Percentiles rank a stretch among this genome's conserved stretches.
phyloP scores from a whole-genome alignment of 2,888 invertebrate species.

The Lamproptera curius region DNA sequence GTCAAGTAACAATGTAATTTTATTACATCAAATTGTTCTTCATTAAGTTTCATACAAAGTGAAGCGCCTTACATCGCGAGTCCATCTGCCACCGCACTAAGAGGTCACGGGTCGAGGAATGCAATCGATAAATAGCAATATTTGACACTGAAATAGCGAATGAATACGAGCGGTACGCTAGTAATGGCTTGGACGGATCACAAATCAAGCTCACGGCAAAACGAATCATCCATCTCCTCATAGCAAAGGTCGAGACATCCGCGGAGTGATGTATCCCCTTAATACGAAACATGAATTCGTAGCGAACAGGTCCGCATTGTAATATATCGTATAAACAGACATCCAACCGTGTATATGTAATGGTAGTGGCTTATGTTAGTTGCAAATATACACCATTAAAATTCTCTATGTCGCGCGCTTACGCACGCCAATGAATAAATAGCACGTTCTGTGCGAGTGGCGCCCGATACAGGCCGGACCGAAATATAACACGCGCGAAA shows the following conservation, averaged over 20 bases:
- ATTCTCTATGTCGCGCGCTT: conserved; percentile 34
- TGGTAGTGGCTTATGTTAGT: conserved; percentile 27
- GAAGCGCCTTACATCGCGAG: conserved; percentile 30
- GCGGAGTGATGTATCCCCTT: conserved; percentile 32
- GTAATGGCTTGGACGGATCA: conserved; percentile 42
- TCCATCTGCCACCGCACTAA: conserved; percentile 45
- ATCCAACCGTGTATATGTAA: conserved; percentile 21
- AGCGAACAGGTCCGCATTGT: conserved; percentile 28
- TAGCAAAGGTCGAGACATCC: conserved; percentile 50
- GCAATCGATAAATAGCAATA: conserved; percentile 58
- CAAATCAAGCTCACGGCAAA: conserved; percentile 51
- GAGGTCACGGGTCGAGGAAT: conserved; percentile 56
- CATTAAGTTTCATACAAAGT: conserved; percentile 11
- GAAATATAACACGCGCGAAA: conserved; percentile 33
- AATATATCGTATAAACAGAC: conserved; percentile 24
- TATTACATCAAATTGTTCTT: not conserved
- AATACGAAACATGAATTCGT: conserved; percentile 34
- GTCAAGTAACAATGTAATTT: not conserved
- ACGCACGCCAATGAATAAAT: conserved; percentile 34
- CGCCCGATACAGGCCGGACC: conserved; percentile 26
- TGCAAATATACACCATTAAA: conserved; percentile 37
- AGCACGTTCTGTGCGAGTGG: conserved; percentile 21
- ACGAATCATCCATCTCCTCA: conserved; percentile 53
- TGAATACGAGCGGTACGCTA: conserved; percentile 39
- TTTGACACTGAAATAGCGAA: conserved; percentile 68